Evolutionary conservation across 2,888 invertebrate species (phyloP), one percentile per base, ranked within the genome.

Genomic region (Thereva nobilitata): DNA sequence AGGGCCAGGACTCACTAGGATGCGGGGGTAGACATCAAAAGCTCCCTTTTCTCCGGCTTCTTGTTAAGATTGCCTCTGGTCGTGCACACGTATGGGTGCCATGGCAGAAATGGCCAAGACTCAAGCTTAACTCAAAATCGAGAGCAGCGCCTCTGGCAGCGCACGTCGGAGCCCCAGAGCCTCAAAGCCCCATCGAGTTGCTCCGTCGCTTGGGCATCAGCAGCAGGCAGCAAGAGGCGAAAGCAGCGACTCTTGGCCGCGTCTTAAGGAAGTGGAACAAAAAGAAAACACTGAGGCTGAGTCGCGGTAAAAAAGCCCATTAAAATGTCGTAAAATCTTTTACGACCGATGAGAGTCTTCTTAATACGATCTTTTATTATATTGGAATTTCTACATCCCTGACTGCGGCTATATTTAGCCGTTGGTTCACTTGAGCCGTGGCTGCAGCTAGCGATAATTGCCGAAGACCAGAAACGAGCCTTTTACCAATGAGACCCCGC

Each of bases 281-380:
- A 41, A 35, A 37, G 52, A 44, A 34, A 52, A 50, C 50, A 66
- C 23, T 52, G 50, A 41, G 40, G 57, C 34, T 10, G 57, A 66
- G 57, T 49, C 57, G 66, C 57, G 76, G 74, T 74, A 76, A 76
- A 76, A 77, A 76, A 77, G 74, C 76, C 79, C 78, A 79, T 79
- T 80, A 79, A 79, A 79, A 76, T 74, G 72, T 77, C 80, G 77
- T 79, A 79, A 79, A 79, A 77, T 75, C 73, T 74, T 75, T 79
- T 78, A 79, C 76, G 80, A 78, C 76, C 75, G 75, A 78, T 77
- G 77, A 76, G 76, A 77, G 75, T 77, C 77, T 72, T 77, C 77
- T 79, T 76, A 78, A 79, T 78, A 77, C 75, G 75, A 75, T 75
- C 75, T 77, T 77, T 78, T 78, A 77, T 78, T 76, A 76, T 77